These are phyloP conservation scores for Galeruca laticollis DNA, from an alignment of 2,888 invertebrate genomes.

Conservation along the genomic window DNA sequence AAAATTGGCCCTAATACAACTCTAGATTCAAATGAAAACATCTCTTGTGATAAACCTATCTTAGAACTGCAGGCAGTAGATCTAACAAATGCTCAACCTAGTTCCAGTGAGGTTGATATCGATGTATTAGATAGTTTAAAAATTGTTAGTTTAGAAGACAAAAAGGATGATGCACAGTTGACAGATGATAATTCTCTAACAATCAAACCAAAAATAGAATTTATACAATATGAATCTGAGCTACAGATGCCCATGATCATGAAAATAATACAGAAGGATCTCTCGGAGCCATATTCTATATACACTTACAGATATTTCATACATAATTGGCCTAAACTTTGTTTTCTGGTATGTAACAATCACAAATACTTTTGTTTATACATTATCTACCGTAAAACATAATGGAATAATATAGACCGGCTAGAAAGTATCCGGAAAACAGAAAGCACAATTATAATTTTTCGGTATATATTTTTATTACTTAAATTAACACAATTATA, in stretches of 20 bases:
- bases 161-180: constrained; percentile 1
- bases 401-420: no score
- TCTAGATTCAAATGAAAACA: constrained; percentile 55
- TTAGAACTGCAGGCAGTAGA: constrained; percentile 23
- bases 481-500: no score
- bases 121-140: constrained; percentile 36
- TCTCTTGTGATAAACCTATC: constrained; percentile 52
- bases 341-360: constrained; percentile 83
- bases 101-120: constrained; percentile 27
- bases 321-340: constrained; percentile 99
- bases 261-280: constrained; percentile 98
- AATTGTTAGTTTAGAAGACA: constrained; percentile 32
- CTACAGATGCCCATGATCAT: constrained; percentile 98
- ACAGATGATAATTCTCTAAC: constrained; percentile 9
- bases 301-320: constrained; percentile 99
- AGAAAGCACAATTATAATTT: no score
- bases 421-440: no score
- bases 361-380: no score
- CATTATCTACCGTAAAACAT: no score
- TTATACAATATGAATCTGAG: constrained; percentile 92
- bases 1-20: constrained; percentile 51
- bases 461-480: no score
- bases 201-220: constrained; percentile 64
- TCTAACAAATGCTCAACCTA: constrained; percentile 37
- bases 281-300: constrained; percentile 99